These are phyloP conservation scores for Pogonomyrmex barbatus DNA, from an alignment of 1,140 invertebrate species.

Conservation along the genomic window DNA sequence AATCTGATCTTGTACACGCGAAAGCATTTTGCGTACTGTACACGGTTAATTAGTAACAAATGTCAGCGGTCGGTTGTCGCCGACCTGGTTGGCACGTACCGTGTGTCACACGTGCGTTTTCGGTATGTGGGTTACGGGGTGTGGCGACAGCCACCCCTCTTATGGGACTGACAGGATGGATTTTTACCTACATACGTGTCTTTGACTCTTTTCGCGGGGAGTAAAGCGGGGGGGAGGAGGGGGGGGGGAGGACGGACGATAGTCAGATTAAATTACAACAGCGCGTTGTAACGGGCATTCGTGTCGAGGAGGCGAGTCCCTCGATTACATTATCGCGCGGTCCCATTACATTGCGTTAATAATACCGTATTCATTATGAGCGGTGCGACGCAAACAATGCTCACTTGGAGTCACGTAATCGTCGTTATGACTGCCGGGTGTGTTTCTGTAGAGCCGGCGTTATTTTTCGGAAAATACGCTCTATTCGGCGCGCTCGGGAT, in stretches of 20 bases:
- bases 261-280: conserved; percentile 68
- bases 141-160: conserved; percentile 64
- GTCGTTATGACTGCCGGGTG: background rate
- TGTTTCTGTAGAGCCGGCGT: conserved; percentile 17
- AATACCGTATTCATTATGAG: conserved; percentile 58
- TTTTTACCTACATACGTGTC: conserved; percentile 67
- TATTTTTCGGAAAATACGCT: conserved; percentile 22
- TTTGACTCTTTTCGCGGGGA: conserved; percentile 40
- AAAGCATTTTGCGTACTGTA: conserved; percentile 6
- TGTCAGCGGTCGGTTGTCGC: conserved; percentile 9
- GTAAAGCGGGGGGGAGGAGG: too few relatives aligned
- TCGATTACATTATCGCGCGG: conserved; percentile 64
- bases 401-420: conserved; percentile 63
- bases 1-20: background rate
- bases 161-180: conserved; percentile 50
- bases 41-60: conserved; percentile 44
- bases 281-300: conserved; percentile 50
- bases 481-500: background rate
- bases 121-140: conserved; percentile 72
- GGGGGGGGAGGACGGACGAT: background rate
- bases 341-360: conserved; percentile 59
- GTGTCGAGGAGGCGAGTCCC: conserved; percentile 51
- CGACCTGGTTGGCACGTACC: background rate
- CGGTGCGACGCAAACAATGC: conserved; percentile 43
- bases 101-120: conserved; percentile 27